phyloP scores from a whole-genome alignment of 2,113 vertebrate genomes.

The Engystomops pustulosus region DNA sequence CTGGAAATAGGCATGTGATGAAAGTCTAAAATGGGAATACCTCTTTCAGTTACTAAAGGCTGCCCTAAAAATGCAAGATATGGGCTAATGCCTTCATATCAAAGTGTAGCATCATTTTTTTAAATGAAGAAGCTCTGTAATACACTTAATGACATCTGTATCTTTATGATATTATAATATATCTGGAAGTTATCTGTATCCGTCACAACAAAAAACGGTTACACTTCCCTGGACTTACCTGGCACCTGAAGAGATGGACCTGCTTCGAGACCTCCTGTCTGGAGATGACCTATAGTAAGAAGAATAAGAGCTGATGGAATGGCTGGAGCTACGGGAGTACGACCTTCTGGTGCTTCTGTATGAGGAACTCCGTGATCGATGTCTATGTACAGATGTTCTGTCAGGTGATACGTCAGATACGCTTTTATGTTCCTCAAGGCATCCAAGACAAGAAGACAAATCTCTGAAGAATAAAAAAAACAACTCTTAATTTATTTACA shows the following conservation, averaged over 20 bases:
- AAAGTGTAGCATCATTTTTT: not conserved
- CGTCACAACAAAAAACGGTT: not conserved
- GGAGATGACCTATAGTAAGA: conserved; percentile 70
- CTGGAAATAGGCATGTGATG: too few relatives aligned
- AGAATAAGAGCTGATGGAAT: conserved; percentile 72
- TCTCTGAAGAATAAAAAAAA: conserved; percentile 70
- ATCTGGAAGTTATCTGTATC: not conserved
- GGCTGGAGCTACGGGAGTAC: conserved; percentile 74
- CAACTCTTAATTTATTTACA: not conserved
- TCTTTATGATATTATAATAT: not conserved
- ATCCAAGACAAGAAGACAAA: conserved; percentile 72
- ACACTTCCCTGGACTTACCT: conserved; percentile 65
- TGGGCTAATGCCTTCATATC: not conserved
- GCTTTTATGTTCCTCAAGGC: conserved; percentile 69
- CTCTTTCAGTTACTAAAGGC: not conserved
- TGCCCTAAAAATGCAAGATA: not conserved
- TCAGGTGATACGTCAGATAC: conserved; percentile 61
- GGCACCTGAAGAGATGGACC: conserved; percentile 82
- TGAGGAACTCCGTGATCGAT: conserved; percentile 71
- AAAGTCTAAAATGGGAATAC: too few relatives aligned
- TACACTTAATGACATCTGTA: too few relatives aligned
- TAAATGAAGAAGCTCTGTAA: not conserved
- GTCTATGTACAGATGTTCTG: conserved; percentile 66
- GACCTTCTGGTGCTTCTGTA: conserved; percentile 71
- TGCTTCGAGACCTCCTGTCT: conserved; percentile 79